Percentiles rank a stretch among this genome's conserved stretches.
Evolutionary conservation across 2,113 vertebrate genomes (phyloP).

Genomic region (Corythoichthys intestinalis): DNA sequence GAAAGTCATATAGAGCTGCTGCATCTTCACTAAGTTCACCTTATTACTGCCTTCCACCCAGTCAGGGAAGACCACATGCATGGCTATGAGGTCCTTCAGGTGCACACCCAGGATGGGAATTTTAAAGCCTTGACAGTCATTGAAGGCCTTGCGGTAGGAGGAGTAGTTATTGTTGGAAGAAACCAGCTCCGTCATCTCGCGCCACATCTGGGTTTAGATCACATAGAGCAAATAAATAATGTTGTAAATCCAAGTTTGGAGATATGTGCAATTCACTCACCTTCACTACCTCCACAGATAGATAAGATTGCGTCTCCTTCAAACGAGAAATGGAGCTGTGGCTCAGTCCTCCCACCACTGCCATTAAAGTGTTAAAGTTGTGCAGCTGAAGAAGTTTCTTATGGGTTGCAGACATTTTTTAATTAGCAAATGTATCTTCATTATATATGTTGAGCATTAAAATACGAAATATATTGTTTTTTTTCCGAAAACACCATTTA

Average conservation of each 20-base stretch:
- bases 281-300: slow-evolving; percentile 89
- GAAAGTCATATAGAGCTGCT: slow-evolving; percentile 92
- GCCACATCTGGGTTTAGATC: slow-evolving; percentile 80
- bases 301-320: slow-evolving; percentile 90
- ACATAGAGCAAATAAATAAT: background rate
- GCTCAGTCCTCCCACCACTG: slow-evolving; percentile 92
- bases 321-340: slow-evolving; percentile 96
- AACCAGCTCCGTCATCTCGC: slow-evolving; percentile 94
- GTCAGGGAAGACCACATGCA: slow-evolving; percentile 93
- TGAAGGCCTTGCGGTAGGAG: slow-evolving; percentile 91
- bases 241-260: background rate
- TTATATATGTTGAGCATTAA: background rate
- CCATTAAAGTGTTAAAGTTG: slow-evolving; percentile 98
- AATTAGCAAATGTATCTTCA: background rate
- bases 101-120: slow-evolving; percentile 96
- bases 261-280: slow-evolving; percentile 48
- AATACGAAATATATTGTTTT: too few relatives aligned
- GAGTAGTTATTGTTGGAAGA: slow-evolving; percentile 96
- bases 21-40: slow-evolving; percentile 96
- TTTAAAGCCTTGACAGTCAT: slow-evolving; percentile 87
- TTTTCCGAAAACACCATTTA: too few relatives aligned
- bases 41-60: slow-evolving; percentile 83
- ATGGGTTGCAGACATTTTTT: slow-evolving; percentile 29
- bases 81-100: slow-evolving; percentile 94
- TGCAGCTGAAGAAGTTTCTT: slow-evolving; percentile 93